These are phyloP conservation scores for Anthonomus grandis DNA, from an alignment of 1,140 invertebrate genomes.

Conservation along the genomic window DNA sequence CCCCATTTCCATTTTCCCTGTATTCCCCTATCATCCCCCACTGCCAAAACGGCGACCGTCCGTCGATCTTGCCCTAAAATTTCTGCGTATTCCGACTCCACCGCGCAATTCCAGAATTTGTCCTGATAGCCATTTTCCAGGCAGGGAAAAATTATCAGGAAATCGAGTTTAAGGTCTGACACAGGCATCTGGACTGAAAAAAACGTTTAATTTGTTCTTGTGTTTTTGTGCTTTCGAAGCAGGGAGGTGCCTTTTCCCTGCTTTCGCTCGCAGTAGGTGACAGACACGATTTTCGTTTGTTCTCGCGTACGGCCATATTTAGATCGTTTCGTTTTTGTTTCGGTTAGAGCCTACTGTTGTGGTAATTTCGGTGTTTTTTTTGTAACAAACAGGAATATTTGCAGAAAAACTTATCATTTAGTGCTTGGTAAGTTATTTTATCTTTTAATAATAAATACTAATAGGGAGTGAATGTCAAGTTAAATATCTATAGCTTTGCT, in stretches of 20 bases:
- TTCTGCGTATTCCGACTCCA: slow-evolving; percentile 3
- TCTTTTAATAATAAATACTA: too few relatives aligned
- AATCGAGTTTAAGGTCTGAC: background rate
- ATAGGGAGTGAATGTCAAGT: too few relatives aligned
- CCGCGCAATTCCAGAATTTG: slow-evolving; percentile 13
- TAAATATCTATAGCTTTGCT: too few relatives aligned
- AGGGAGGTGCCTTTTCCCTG: background rate
- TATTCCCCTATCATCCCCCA: too few relatives aligned
- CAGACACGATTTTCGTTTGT: background rate
- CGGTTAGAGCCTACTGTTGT: slow-evolving; percentile 1
- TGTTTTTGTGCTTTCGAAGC: too few relatives aligned
- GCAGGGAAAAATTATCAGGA: background rate
- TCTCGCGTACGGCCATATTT: slow-evolving; percentile 16
- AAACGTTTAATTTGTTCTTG: background rate
- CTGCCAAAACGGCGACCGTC: background rate
- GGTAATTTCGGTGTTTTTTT: too few relatives aligned
- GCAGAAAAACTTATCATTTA: background rate
- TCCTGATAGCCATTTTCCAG: slow-evolving; percentile 9
- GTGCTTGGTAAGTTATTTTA: slow-evolving; percentile 1
- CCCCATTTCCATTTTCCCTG: background rate
- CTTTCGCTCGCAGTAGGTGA: background rate
- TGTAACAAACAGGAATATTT: background rate
- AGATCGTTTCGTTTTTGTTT: slow-evolving; percentile 14
- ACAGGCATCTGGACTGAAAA: background rate
- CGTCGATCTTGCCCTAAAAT: slow-evolving; percentile 1